phyloP scores from a whole-genome alignment of 2,888 invertebrate genomes.

The Parnassius apollo region DNA sequence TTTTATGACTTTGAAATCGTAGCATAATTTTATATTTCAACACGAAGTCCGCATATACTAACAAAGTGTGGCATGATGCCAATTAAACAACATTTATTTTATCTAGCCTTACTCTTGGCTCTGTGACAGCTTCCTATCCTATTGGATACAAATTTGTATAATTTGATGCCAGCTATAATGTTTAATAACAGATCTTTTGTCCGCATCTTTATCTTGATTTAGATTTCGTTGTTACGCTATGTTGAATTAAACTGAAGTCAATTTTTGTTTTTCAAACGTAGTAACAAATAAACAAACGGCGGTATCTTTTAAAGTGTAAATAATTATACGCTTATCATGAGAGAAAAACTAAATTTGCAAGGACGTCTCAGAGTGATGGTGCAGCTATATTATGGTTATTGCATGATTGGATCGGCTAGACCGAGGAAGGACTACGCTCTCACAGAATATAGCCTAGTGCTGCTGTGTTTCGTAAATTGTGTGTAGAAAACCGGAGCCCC shows the following conservation, averaged over 20 bases:
- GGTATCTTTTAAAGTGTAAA: too few relatives aligned
- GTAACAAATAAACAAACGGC: too few relatives aligned
- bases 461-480: too few relatives aligned
- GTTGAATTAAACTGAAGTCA: neutral
- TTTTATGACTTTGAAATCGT: constrained; percentile 18
- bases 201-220: neutral
- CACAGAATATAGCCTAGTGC: too few relatives aligned
- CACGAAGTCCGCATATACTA: constrained; percentile 30
- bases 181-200: constrained; percentile 22
- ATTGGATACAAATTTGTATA: constrained; percentile 40
- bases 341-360: too few relatives aligned
- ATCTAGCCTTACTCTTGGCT: constrained; percentile 59
- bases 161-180: constrained; percentile 32
- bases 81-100: constrained; percentile 46
- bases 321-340: too few relatives aligned
- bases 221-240: neutral
- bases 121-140: constrained; percentile 49
- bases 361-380: too few relatives aligned
- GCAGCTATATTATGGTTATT: too few relatives aligned
- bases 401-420: too few relatives aligned
- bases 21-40: constrained; percentile 33
- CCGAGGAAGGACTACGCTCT: too few relatives aligned
- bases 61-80: constrained; percentile 38
- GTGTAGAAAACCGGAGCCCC: too few relatives aligned
- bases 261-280: too few relatives aligned